These are phyloP conservation scores for Lepilemur ruficaudatus DNA, from an alignment of 2,797 vertebrate species.

Conservation along the genomic window DNA sequence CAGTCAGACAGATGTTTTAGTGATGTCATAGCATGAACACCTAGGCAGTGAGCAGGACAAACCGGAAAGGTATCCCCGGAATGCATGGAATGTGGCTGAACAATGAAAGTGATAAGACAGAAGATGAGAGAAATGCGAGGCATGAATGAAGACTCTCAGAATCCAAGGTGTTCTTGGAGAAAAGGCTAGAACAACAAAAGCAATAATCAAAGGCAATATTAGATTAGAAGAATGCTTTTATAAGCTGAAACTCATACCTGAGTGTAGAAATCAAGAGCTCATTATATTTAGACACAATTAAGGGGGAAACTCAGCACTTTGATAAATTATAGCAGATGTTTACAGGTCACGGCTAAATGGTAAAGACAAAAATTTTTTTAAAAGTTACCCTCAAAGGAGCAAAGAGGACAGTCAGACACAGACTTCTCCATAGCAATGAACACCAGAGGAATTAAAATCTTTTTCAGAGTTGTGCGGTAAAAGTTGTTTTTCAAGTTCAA, in stretches of 20 bases:
- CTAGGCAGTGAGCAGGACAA: neutral
- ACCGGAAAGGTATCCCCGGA: neutral
- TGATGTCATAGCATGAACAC: neutral
- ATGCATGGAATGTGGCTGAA: neutral
- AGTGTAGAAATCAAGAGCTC: neutral
- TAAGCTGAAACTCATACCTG: neutral
- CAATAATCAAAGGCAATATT: neutral
- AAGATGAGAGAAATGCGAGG: neutral
- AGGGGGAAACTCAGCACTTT: neutral
- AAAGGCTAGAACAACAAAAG: neutral
- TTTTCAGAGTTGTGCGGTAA: neutral
- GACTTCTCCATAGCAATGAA: neutral
- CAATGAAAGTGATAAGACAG: neutral
- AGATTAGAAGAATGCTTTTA: neutral
- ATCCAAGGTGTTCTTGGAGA: neutral
- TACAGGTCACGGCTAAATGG: neutral
- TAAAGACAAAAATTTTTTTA: neutral
- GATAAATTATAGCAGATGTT: neutral
- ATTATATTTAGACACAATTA: neutral
- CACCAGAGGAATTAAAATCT: neutral
- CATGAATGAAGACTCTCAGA: neutral
- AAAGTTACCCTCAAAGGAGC: neutral
- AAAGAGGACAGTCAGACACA: neutral
- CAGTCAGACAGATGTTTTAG: neutral
- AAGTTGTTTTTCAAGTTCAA: slow-evolving; percentile 29